Base-by-base conservation (phyloP, 2,113 vertebrate species). In the Eclectus roratus region DNA sequence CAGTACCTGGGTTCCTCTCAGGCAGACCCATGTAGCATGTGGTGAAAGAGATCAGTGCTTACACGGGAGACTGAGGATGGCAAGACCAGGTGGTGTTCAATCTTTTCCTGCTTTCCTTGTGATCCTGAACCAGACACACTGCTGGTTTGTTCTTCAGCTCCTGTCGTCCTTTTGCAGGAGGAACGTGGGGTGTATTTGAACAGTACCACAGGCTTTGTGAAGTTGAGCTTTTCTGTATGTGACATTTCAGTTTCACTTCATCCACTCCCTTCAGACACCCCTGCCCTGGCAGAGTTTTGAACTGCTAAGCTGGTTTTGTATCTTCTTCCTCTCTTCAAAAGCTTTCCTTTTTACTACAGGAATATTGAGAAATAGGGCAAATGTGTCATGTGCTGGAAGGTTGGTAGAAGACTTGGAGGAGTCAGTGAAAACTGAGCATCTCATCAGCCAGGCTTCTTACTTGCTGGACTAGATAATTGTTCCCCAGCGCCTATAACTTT, bases 1-100 rank as follows among this genome's bases (percentile, higher is more conserved):
- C 21, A 5, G 15, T 39, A 50, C 46, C 25, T 0, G 0, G 13
- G 17, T 46, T 79, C 21, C 58, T 56, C 53, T 61, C 6, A 2
- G 50, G 66, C 49, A 60, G 24, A 53, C 13, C n/a, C 15, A 3
- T 2, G 28, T 24, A 28, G 39, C 24, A 10, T 7, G 14, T 17
- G 37, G 19, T 12, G 19, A 18, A 49, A 41, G 49, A 55, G 27
- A 33, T 17, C 1, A 1, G 11, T 11, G 55, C 43, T 85, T 66
- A 5, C 2, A 7, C 3, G 2, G 55, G 31, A 79, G 35, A 19
- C 18, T 37, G 41, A 60, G 29, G 18, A 7, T 52, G 50, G 39
- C 43, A 44, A 25, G 39, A 44, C 8, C 24, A 41, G 49, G 56
- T 17, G 5, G 19, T 85, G n/a, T 27, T 76, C 53, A 44, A 18